These are phyloP conservation scores for Barypeithes pellucidus DNA, from an alignment of 2,888 invertebrate species.

Conservation along the genomic window DNA sequence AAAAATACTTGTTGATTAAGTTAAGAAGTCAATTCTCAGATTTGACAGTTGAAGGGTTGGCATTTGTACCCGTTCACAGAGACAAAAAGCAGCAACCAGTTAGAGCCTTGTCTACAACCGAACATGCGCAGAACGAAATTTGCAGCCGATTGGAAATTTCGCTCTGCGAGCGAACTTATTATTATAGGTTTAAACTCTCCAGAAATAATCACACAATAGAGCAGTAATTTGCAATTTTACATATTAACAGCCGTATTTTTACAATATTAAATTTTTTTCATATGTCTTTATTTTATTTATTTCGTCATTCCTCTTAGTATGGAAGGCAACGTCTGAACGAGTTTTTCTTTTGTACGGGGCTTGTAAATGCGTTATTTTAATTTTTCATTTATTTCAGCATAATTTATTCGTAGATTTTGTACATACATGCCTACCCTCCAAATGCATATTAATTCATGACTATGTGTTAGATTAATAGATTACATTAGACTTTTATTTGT, in stretches of 20 bases:
- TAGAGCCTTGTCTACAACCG: too few relatives aligned
- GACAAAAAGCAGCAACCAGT: too few relatives aligned
- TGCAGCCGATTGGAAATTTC: too few relatives aligned
- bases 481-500: slow-evolving; percentile 18
- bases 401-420: slow-evolving; percentile 23
- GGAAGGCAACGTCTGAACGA: slow-evolving; percentile 23
- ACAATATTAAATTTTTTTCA: neutral
- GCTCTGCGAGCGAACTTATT: too few relatives aligned
- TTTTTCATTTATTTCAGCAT: slow-evolving; percentile 24
- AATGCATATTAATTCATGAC: slow-evolving; percentile 36
- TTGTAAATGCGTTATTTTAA: slow-evolving; percentile 42
- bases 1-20: too few relatives aligned
- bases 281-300: slow-evolving; percentile 3
- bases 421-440: slow-evolving; percentile 29
- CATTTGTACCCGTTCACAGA: too few relatives aligned
- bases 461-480: slow-evolving; percentile 30
- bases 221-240: neutral
- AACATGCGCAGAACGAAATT: too few relatives aligned
- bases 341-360: slow-evolving; percentile 36
- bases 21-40: too few relatives aligned
- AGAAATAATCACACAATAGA: neutral
- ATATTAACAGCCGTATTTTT: too few relatives aligned
- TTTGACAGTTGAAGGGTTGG: too few relatives aligned
- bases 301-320: slow-evolving; percentile 32
- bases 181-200: too few relatives aligned